A percentile compares a stretch with the other conserved stretches of the same genome.
phyloP scores from a whole-genome alignment of 2,113 vertebrate genomes.

The Opisthocomus hoazin region DNA sequence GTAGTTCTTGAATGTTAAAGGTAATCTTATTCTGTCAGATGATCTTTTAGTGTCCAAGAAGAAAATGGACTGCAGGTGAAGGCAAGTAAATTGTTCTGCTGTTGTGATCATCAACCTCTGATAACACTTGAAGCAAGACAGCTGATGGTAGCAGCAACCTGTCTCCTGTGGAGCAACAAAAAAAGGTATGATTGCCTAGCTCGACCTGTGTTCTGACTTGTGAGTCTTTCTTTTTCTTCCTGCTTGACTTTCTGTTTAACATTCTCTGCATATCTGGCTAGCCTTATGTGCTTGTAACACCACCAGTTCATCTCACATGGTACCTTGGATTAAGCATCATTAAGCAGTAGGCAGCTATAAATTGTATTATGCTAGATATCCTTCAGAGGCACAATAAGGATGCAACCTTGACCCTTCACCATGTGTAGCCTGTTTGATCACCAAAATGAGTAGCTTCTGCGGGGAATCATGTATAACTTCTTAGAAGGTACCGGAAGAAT shows the following conservation, averaged over 20 bases:
- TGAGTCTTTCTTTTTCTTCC: not conserved
- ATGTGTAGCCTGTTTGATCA: not conserved
- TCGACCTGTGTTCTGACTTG: not conserved
- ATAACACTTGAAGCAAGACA: not conserved
- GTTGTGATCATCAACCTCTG: not conserved
- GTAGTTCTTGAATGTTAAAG: not conserved
- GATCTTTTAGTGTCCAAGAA: not conserved
- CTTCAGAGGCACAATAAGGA: not conserved
- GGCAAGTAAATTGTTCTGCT: not conserved
- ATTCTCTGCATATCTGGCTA: not conserved
- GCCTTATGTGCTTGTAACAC: not conserved
- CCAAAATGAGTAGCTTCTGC: not conserved
- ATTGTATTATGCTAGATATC: no score
- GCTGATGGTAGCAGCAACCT: not conserved
- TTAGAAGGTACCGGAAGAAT: not conserved
- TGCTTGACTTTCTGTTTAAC: not conserved
- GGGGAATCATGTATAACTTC: not conserved
- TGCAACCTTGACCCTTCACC: not conserved
- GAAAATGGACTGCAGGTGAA: not conserved
- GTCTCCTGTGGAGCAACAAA: not conserved
- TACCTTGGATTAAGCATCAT: not conserved
- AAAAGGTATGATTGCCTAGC: not conserved
- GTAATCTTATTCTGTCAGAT: not conserved
- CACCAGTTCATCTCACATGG: not conserved
- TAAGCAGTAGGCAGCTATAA: not conserved